A percentile compares a stretch with the other conserved stretches of the same genome.
Evolutionary conservation across 2,797 vertebrate species (phyloP).

Genomic region (Octomys mimax): DNA sequence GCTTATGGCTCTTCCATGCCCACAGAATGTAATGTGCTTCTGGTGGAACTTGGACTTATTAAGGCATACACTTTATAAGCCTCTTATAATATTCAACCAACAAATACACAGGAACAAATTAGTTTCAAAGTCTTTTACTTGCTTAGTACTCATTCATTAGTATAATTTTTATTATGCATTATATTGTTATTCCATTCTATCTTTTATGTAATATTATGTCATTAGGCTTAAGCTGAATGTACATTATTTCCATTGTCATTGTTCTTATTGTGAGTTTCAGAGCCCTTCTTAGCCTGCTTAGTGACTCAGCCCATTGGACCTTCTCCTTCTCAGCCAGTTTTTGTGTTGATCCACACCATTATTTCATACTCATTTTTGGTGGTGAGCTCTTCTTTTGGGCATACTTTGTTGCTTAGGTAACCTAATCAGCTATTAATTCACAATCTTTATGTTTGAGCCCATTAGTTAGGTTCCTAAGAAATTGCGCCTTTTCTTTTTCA

Average conservation of each 20-base stretch:
- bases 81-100: background rate
- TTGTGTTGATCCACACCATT: background rate
- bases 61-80: background rate
- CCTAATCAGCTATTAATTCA: background rate
- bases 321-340: background rate
- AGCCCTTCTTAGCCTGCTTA: background rate
- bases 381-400: background rate
- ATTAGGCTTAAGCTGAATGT: background rate
- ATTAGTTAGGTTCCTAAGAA: conserved; percentile 50
- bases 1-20: background rate
- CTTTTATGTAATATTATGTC: background rate
- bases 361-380: background rate
- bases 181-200: background rate
- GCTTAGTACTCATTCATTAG: background rate
- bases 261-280: background rate
- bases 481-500: conserved; percentile 57
- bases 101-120: background rate
- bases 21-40: background rate
- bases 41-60: background rate
- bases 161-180: background rate
- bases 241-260: background rate
- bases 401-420: conserved; percentile 48
- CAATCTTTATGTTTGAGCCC: conserved; percentile 52
- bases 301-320: background rate
- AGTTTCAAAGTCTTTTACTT: background rate